phyloP scores from a whole-genome alignment of 2,113 vertebrate species.

The Sturnira hondurensis region DNA sequence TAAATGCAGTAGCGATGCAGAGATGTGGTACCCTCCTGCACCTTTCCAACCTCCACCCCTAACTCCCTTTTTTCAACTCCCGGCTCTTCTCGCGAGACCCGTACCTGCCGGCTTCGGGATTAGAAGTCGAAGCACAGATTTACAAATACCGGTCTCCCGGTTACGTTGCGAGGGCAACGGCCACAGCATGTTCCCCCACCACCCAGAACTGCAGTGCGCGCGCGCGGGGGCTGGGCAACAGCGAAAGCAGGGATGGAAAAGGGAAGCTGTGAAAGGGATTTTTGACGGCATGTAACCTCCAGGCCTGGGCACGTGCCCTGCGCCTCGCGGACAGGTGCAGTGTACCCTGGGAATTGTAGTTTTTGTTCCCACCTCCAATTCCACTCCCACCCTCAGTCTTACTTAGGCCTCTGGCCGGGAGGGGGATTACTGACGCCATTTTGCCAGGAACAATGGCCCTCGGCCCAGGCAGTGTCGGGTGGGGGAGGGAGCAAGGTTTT shows the following conservation, averaged over 20 bases:
- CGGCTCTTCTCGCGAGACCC: conserved; percentile 56
- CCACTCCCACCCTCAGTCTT: neutral
- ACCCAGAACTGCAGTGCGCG: conserved; percentile 28
- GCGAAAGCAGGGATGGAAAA: conserved; percentile 40
- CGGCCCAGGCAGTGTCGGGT: neutral
- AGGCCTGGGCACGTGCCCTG: conserved; percentile 67
- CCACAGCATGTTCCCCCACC: neutral
- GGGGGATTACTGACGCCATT: conserved; percentile 57
- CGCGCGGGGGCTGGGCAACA: conserved; percentile 40
- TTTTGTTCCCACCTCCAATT: conserved; percentile 24
- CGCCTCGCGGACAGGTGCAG: conserved; percentile 7
- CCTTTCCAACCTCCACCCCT: conserved; percentile 28
- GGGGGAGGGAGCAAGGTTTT: conserved; percentile 54
- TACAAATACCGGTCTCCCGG: conserved; percentile 50
- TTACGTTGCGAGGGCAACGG: conserved; percentile 31
- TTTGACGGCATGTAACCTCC: conserved; percentile 49
- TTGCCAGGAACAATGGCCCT: conserved; percentile 56
- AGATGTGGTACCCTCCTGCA: conserved; percentile 12
- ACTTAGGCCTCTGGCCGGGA: conserved; percentile 8
- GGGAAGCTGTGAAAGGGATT: conserved; percentile 45
- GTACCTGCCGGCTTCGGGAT: conserved; percentile 62
- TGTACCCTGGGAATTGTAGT: conserved; percentile 74
- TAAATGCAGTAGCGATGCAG: neutral
- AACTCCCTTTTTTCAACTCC: conserved; percentile 39
- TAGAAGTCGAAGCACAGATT: conserved; percentile 69